These are phyloP conservation scores for Myrmophylax atrothorax DNA, from an alignment of 2,113 vertebrate genomes.

Conservation along the genomic window DNA sequence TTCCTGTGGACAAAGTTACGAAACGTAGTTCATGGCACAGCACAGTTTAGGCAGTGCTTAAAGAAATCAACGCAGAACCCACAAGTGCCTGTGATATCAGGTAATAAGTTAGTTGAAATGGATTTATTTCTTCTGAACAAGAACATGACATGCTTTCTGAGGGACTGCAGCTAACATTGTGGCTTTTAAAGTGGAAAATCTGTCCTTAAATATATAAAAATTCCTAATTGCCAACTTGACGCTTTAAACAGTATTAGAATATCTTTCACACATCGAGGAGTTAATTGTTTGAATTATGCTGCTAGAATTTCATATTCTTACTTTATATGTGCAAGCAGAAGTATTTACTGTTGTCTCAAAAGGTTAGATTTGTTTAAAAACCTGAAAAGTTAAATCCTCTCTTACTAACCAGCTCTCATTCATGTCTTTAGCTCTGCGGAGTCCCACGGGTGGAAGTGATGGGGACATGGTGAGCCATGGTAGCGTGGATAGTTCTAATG, in stretches of 20 bases:
- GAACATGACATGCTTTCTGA: neutral
- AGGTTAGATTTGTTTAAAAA: constrained; percentile 34
- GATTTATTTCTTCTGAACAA: constrained; percentile 12
- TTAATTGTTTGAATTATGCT: neutral
- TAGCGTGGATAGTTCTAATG: constrained; percentile 87
- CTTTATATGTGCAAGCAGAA: neutral
- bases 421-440: constrained; percentile 74
- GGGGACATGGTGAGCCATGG: constrained; percentile 87
- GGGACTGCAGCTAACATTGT: neutral
- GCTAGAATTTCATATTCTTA: neutral
- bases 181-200: neutral
- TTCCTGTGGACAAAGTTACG: constrained; percentile 97
- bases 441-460: constrained; percentile 76
- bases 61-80: constrained; percentile 68
- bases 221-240: neutral
- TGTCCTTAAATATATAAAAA: neutral
- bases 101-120: constrained; percentile 68
- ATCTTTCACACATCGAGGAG: neutral
- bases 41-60: constrained; percentile 87
- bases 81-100: constrained; percentile 71
- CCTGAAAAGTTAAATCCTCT: neutral
- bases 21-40: constrained; percentile 86
- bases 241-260: neutral
- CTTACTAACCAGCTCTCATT: constrained; percentile 65
- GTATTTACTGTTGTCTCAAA: constrained; percentile 23